Evolutionary conservation across 2,888 invertebrate genomes (phyloP).

Genomic region (Shargacucullia verbasci): DNA sequence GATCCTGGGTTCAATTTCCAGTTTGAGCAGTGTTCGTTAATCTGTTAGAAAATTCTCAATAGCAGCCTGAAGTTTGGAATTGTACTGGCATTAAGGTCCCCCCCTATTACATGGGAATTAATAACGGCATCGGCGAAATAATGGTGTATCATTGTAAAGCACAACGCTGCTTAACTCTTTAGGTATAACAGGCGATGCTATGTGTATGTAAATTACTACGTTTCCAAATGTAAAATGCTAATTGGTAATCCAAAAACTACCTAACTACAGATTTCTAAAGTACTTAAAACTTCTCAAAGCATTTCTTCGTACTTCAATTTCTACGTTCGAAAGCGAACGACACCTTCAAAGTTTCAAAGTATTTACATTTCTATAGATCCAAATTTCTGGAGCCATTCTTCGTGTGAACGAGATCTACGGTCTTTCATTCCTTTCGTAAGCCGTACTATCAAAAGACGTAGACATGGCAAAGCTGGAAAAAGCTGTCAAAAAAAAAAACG

Average conservation of each 20-base stretch:
- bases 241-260: not conserved
- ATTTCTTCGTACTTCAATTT: conserved; percentile 38
- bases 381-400: conserved; percentile 36
- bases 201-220: too few species aligned
- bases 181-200: too few species aligned
- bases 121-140: too few species aligned
- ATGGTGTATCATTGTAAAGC: too few species aligned
- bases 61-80: too few species aligned
- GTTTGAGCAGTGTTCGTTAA: too few species aligned
- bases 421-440: conserved; percentile 31
- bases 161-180: too few species aligned
- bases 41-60: too few species aligned
- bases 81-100: too few species aligned
- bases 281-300: conserved; percentile 40
- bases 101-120: too few species aligned
- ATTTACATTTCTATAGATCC: conserved; percentile 52
- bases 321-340: conserved; percentile 42
- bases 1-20: too few species aligned
- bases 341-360: conserved; percentile 48
- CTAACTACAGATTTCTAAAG: conserved; percentile 16
- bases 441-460: conserved; percentile 25
- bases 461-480: conserved; percentile 11
- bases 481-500: conserved; percentile 3
- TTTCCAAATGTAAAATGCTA: too few species aligned
- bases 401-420: conserved; percentile 18